Percentiles rank a stretch among this genome's conserved stretches.
phyloP scores from a whole-genome alignment of 2,797 vertebrate species.

The Characodon lateralis region DNA sequence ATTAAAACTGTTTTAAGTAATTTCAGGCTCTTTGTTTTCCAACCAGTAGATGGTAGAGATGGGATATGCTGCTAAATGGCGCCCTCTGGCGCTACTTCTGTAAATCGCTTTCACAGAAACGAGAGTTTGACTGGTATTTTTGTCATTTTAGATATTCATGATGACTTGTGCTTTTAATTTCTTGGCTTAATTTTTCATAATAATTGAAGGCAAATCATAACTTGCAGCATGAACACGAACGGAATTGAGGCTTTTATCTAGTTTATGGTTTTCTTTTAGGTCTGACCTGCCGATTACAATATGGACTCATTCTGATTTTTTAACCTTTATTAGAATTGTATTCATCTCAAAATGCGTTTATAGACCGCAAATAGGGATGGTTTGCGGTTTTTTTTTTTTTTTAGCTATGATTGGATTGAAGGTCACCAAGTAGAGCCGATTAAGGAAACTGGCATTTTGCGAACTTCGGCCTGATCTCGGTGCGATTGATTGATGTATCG shows the following conservation, averaged over 20 bases:
- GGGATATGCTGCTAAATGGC: constrained; percentile 45
- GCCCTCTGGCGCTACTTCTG: constrained; percentile 45
- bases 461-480: too few relatives aligned
- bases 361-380: background rate
- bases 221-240: background rate
- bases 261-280: background rate
- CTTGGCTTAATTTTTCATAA: background rate
- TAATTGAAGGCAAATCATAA: background rate
- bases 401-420: background rate
- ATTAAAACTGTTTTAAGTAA: constrained; percentile 70
- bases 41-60: accelerated
- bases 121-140: background rate
- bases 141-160: background rate
- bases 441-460: background rate
- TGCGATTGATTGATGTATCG: too few relatives aligned
- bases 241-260: too few relatives aligned
- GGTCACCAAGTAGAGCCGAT: background rate
- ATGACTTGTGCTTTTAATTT: background rate
- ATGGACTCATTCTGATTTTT: too few relatives aligned
- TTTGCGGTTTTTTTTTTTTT: background rate
- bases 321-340: background rate
- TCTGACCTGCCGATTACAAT: background rate
- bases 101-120: background rate
- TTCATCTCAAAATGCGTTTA: background rate
- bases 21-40: background rate